These are phyloP conservation scores for Odontocolon sp. DNA, from an alignment of 2,888 invertebrate species.

Conservation along the genomic window DNA sequence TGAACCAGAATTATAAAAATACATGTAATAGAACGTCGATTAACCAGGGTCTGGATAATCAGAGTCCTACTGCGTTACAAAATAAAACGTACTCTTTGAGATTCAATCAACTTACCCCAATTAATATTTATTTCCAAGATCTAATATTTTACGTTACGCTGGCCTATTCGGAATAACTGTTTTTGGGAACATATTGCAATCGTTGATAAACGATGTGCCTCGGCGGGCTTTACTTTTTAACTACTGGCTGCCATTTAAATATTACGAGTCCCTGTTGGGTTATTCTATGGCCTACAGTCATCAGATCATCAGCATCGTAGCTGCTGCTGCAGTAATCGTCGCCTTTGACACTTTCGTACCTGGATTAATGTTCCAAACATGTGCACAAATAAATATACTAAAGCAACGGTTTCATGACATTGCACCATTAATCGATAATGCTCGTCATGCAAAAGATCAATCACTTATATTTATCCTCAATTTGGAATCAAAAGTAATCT, in stretches of 20 bases:
- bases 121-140: not conserved
- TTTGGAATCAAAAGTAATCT: not conserved
- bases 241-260: constrained; percentile 62
- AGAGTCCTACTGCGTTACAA: not conserved
- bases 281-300: no score
- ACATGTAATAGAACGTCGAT: no score
- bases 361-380: constrained; percentile 59
- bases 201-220: constrained; percentile 40
- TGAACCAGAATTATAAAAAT: no score
- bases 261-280: constrained; percentile 36
- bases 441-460: constrained; percentile 37
- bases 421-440: not conserved
- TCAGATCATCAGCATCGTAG: constrained; percentile 10
- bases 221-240: constrained; percentile 55
- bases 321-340: constrained; percentile 43
- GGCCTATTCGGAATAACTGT: not conserved
- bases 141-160: not conserved
- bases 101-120: not conserved
- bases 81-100: not conserved
- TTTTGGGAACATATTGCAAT: not conserved
- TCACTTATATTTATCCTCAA: not conserved
- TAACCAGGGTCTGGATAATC: no score
- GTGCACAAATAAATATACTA: constrained; percentile 61
- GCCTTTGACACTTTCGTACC: constrained; percentile 61
- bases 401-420: constrained; percentile 42